Evolutionary conservation across 2,797 vertebrate genomes (phyloP), one percentile per base, ranked within the genome.

Genomic region (Paratrypauchen microcephalus): DNA sequence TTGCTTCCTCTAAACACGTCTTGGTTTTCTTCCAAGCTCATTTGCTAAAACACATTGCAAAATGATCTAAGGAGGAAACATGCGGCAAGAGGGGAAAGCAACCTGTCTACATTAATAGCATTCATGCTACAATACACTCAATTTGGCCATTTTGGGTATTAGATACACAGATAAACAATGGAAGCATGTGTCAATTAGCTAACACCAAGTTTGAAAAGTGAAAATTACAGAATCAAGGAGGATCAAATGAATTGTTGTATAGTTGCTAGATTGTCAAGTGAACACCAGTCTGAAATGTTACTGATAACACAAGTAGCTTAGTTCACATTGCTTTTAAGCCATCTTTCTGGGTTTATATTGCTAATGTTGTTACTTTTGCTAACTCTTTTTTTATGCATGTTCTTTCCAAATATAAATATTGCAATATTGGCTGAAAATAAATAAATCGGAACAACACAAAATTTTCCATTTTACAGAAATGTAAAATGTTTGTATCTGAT

Each of bases 31-130:
- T 75, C 64, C 65, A 76, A 66, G 21, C 50, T 82, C 32, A 73
- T 80, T 82, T 80, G 39, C 59, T 52, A 52, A 70, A 77, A 75
- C 45, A 75, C 54, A 75, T 32, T 68, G 62, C 18, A 81, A 74
- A 24, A 76, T 62, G n/a, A 54, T 52, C 68, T 36, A 75, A 60
- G 45, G 7, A 70, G 64, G 28, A 70, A 11, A 59, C 65, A 73
- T 23, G 62, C n/a, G 72, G 54, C 47, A 72, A 45, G 61, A 39
- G 26, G 36, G 28, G 28, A 6, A 65, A 70, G 6, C 39, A 45
- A 24, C 36, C 36, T 45, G 36, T 64, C 62, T 12, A 64, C 18
- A 65, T n/a, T 18, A 30, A n/a, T 65, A 28, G 13, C 13, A 24
- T 57, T 41, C 4, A n/a, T 41, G 13, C 39, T 36, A 39, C 15